Evolutionary conservation across 2,797 vertebrate genomes (phyloP), one percentile per base, ranked within the genome.

Genomic region (Delichon dasypus): DNA sequence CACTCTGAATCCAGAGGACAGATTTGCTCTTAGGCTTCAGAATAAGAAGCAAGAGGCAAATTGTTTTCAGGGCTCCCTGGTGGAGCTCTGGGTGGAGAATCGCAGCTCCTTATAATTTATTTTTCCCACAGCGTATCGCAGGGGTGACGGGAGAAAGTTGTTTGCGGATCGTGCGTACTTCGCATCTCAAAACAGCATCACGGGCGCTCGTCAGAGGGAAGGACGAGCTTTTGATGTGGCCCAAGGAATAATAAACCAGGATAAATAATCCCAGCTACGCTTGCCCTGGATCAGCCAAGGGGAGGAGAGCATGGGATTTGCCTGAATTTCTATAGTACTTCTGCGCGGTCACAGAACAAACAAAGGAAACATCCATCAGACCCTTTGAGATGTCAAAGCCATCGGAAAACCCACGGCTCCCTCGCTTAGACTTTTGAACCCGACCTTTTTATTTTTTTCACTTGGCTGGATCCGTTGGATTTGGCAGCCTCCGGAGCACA

Each of bases 401-500:
- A 85, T 88, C 18, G n/a, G 93, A 96, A 97, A 97, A 90, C 84
- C 92, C 5, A 25, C 85, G 58, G 40, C 44, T 93, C 47, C 88
- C 92, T 66, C 17, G 1, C 66, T 83, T 21, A 92, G 94, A 80
- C 85, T 94, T 93, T 88, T 75, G 87, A 96, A 95, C 89, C 72
- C 5, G 82, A 95, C 85, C 85, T 95, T 94, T 94, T 67, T 23
- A n/a, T 93, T 95, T 95, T 80, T 80, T 58, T n/a, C 78, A 68
- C 72, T 95, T 95, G 95, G 95, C 95, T 75, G 89, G 47, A 27
- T 91, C 64, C 29, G 3, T 68, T 47, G 42, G 40, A 16, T 92
- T 95, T 96, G 96, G 95, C 96, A 96, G 92, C 87, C 47, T 93
- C 38, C 0, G 47, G 92, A 96, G 85, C 95, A 96, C 82, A 90